Conservation (phyloP, 2,888 invertebrate species). For the Alentia gelatinosa region DNA sequence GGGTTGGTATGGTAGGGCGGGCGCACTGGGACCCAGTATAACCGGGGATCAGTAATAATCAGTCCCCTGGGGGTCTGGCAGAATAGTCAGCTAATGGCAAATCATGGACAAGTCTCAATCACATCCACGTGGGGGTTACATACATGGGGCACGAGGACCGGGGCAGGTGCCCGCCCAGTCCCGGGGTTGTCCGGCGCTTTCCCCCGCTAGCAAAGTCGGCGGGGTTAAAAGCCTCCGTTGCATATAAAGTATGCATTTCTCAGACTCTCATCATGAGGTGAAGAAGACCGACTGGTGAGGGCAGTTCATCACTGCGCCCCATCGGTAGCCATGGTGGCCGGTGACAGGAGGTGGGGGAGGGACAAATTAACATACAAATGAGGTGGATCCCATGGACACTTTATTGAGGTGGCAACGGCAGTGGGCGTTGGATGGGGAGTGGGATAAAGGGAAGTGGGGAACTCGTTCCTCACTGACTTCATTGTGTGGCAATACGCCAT, state of each 20-base stretch:
- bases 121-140: neutral
- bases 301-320: neutral
- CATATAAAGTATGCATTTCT: neutral
- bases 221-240: neutral
- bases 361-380: constrained; percentile 21
- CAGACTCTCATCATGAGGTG: neutral
- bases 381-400: neutral
- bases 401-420: neutral
- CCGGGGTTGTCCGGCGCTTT: too few relatives aligned
- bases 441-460: too few relatives aligned
- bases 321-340: neutral
- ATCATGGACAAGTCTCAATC: neutral
- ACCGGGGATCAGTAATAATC: neutral
- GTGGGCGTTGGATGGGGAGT: neutral
- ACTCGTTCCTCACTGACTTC: too few relatives aligned
- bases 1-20: neutral
- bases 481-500: too few relatives aligned
- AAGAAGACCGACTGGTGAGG: too few relatives aligned
- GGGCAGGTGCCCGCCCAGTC: too few relatives aligned
- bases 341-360: neutral
- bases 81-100: neutral
- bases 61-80: neutral
- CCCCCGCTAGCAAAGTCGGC: too few relatives aligned
- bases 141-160: neutral
- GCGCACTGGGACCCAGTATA: neutral